phyloP scores from a whole-genome alignment of 2,113 vertebrate species.

The Prolemur simus region DNA sequence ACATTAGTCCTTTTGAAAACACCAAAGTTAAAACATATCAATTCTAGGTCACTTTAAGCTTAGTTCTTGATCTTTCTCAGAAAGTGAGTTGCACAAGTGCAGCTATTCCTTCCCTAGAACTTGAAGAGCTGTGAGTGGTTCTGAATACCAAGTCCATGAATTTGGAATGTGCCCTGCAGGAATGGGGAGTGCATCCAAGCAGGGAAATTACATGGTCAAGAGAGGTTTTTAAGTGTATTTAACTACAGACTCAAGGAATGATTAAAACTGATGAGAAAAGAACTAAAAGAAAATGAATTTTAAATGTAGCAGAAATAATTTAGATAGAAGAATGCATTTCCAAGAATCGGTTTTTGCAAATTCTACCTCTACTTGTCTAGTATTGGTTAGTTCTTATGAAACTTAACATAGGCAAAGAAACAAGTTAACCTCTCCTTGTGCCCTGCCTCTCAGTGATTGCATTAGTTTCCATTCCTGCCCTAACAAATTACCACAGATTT shows the following conservation, averaged over 20 bases:
- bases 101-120: not conserved
- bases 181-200: not conserved
- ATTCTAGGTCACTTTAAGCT: not conserved
- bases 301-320: not conserved
- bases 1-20: not conserved
- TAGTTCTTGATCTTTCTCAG: not conserved
- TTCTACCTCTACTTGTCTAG: not conserved
- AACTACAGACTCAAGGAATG: not conserved
- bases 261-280: not conserved
- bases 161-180: not conserved
- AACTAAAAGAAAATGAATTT: constrained; percentile 5
- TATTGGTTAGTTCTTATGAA: not conserved
- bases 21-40: not conserved
- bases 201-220: not conserved
- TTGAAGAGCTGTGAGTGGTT: not conserved
- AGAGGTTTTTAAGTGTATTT: not conserved
- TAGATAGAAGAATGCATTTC: not conserved
- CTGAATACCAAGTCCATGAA: not conserved
- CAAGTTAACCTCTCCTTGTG: not conserved
- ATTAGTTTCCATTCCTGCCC: not conserved
- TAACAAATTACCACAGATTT: not conserved
- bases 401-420: not conserved
- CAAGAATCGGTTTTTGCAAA: not conserved
- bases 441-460: not conserved
- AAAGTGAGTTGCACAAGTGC: not conserved